Percentiles rank a stretch among this genome's conserved stretches.
Conservation (phyloP, 2,888 invertebrate genomes). For the Molanna angustata region DNA sequence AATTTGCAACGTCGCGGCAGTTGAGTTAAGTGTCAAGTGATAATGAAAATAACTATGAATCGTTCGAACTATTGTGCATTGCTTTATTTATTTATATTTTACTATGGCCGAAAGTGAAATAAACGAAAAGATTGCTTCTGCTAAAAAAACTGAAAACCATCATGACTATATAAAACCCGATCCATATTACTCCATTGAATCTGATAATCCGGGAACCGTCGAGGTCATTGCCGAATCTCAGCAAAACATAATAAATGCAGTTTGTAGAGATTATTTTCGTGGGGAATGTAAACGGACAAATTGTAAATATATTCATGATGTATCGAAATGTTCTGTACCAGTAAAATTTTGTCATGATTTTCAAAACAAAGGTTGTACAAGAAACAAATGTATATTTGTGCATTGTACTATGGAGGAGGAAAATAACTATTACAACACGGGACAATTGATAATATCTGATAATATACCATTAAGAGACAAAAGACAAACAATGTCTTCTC, state of each 20-base stretch:
- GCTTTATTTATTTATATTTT: too few species aligned
- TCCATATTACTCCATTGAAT: background rate
- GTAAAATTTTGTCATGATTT: conserved; percentile 2
- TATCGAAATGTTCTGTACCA: background rate
- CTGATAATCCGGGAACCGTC: conserved; percentile 1
- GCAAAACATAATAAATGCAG: background rate
- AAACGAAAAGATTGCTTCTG: background rate
- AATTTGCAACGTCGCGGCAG: too few species aligned
- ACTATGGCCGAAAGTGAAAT: conserved; percentile 4
- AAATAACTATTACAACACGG: background rate
- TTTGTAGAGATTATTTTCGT: background rate
- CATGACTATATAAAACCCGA: background rate
- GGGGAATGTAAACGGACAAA: background rate
- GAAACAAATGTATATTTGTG: background rate
- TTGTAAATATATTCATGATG: background rate
- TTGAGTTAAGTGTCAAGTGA: too few species aligned
- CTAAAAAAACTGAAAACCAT: background rate
- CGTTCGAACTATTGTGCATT: too few species aligned
- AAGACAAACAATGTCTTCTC: background rate
- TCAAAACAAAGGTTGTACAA: conserved; percentile 3
- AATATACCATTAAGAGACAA: background rate
- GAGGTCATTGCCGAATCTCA: background rate
- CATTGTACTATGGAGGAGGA: conserved; percentile 3
- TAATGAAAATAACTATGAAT: too few species aligned
- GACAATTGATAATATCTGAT: background rate